These are phyloP conservation scores for Eurois occulta DNA, from an alignment of 2,888 invertebrate species.

Conservation along the genomic window DNA sequence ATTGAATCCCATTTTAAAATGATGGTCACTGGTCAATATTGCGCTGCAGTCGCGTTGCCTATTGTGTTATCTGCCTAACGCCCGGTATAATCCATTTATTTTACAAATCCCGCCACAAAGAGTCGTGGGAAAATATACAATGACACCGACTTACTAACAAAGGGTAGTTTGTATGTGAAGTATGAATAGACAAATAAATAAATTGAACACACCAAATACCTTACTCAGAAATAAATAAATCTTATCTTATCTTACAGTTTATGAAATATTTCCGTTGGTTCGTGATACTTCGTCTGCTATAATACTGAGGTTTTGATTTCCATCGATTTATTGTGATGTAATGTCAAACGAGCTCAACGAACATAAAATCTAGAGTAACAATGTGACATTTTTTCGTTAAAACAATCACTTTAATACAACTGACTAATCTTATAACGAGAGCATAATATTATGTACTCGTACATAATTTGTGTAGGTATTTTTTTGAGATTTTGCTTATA, in stretches of 20 bases:
- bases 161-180: background rate
- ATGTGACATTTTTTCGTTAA: background rate
- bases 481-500: background rate
- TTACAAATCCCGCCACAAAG: slow-evolving; percentile 45
- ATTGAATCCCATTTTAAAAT: slow-evolving; percentile 4
- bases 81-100: slow-evolving; percentile 37
- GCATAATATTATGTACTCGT: too few relatives aligned
- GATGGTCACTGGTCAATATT: background rate
- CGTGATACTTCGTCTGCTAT: background rate
- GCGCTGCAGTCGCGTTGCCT: background rate
- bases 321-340: background rate
- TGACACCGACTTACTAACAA: slow-evolving; percentile 33
- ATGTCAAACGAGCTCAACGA: background rate
- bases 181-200: background rate
- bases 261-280: background rate
- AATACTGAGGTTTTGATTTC: background rate
- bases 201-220: too few relatives aligned
- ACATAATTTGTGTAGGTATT: too few relatives aligned
- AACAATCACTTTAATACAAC: background rate
- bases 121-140: slow-evolving; percentile 33
- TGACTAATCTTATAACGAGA: background rate
- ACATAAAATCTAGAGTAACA: background rate
- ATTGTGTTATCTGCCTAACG: slow-evolving; percentile 39
- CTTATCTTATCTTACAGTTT: too few relatives aligned
- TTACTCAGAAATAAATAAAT: too few relatives aligned